phyloP scores from a whole-genome alignment of 1,140 invertebrate species.

The Listronotus bonariensis region DNA sequence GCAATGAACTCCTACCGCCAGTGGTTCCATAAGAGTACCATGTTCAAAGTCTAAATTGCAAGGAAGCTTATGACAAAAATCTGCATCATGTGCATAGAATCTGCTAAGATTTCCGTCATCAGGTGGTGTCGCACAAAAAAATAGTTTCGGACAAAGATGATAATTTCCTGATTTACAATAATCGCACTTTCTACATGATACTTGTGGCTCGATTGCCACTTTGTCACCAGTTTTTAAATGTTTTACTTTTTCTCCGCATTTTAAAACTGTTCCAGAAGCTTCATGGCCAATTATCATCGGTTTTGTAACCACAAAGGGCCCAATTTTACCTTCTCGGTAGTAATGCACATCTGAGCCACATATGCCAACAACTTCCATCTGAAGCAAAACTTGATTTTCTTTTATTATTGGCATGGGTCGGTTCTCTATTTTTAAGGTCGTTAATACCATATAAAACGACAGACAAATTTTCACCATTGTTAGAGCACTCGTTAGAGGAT shows the following conservation, averaged over 20 bases:
- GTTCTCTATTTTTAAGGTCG: slow-evolving; percentile 61
- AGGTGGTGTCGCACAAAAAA: slow-evolving; percentile 90
- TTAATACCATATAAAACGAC: slow-evolving; percentile 24
- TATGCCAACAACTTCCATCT: slow-evolving; percentile 89
- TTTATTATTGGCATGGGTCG: slow-evolving; percentile 66
- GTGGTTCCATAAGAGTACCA: slow-evolving; percentile 88
- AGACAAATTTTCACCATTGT: slow-evolving; percentile 20
- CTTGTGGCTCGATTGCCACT: slow-evolving; percentile 90
- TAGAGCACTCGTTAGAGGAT: no score
- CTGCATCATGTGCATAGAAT: slow-evolving; percentile 87
- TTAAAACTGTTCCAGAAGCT: slow-evolving; percentile 74
- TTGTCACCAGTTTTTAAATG: slow-evolving; percentile 79
- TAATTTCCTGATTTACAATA: slow-evolving; percentile 87
- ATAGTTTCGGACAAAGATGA: slow-evolving; percentile 86
- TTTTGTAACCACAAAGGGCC: slow-evolving; percentile 75
- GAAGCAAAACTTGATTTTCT: slow-evolving; percentile 77
- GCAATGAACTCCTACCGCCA: slow-evolving; percentile 92
- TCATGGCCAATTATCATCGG: slow-evolving; percentile 91
- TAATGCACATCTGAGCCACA: slow-evolving; percentile 96
- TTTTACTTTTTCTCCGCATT: slow-evolving; percentile 73
- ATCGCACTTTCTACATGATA: slow-evolving; percentile 83
- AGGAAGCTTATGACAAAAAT: slow-evolving; percentile 92
- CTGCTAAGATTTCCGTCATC: slow-evolving; percentile 80
- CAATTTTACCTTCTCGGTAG: slow-evolving; percentile 80
- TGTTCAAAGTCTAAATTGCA: slow-evolving; percentile 88